phyloP scores from a whole-genome alignment of 1,140 invertebrate genomes.

The Drosophila carrolli region DNA sequence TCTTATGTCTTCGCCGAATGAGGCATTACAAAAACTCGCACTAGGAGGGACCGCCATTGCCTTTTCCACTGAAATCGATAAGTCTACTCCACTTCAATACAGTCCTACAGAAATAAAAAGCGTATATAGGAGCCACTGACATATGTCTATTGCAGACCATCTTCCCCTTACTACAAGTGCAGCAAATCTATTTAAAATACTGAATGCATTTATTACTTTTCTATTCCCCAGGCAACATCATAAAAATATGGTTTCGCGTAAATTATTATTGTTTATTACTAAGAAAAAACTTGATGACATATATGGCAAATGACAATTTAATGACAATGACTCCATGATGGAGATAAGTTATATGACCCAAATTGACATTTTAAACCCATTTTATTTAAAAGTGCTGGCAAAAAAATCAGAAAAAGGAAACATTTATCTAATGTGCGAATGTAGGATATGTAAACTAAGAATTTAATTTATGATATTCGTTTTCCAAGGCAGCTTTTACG shows the following conservation, averaged over 20 bases:
- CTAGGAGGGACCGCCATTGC: constrained; percentile 28
- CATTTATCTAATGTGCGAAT: too few relatives aligned
- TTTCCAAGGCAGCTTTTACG: constrained; percentile 6
- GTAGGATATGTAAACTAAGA: neutral
- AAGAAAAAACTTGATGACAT: constrained; percentile 1
- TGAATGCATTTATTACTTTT: constrained; percentile 20
- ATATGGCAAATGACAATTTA: neutral
- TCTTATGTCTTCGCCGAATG: constrained; percentile 69
- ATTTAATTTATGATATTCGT: neutral
- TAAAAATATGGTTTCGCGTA: neutral
- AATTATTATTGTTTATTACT: constrained; percentile 3
- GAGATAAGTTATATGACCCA: neutral
- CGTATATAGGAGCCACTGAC: constrained; percentile 28
- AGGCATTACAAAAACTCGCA: constrained; percentile 4
- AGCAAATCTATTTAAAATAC: constrained; percentile 6
- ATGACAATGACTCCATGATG: neutral
- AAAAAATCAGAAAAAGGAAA: too few relatives aligned
- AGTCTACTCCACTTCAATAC: constrained; percentile 38
- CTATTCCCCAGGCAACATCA: constrained; percentile 7
- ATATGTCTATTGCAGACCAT: constrained; percentile 27
- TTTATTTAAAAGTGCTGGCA: neutral
- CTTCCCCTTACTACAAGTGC: constrained; percentile 26
- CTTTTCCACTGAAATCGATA: constrained; percentile 57
- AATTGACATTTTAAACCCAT: neutral
- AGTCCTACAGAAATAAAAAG: constrained; percentile 1